Evolutionary conservation across 92 coral and sea anemone genomes (phyloP), one percentile per base, ranked within the genome.

Genomic region (Actinostola sp.): DNA sequence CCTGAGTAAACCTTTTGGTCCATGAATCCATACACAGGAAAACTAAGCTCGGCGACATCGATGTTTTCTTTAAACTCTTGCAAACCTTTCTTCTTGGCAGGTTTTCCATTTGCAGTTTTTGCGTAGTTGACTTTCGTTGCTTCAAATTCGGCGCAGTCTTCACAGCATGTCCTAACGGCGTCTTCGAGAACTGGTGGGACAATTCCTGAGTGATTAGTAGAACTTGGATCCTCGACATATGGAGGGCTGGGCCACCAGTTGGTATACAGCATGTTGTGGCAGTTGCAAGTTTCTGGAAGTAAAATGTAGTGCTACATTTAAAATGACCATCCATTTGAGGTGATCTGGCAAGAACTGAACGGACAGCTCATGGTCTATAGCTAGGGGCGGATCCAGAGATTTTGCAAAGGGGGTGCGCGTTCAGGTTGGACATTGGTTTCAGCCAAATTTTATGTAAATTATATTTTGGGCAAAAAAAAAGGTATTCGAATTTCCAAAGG

Each of bases 221-320:
- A 75, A 11, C 70, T 83, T 0, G 87, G 59, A n/a, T 36, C 60
- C 52, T 82, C 93, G 45, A 87, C 88, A 72, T 93, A 93, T 11
- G 98, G 98, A 0, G 88, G 90, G 41, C 83, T 90, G 19, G 81
- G 64, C 98, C 98, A 93, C 98, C 98, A 93, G 82, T 93, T 93
- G 59, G 98, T 81, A 75, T 60, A 82, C 48, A 93, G 58, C 16
- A 87, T 81, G 25, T 51, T 54, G 63, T 84, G 85, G 71, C 98
- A 93, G 81, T 88, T 93, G 75, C 98, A 93, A 2, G 98, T 93
- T 51, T 93, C 98, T 93, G 74, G 15, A 43, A 21, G 5, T 31
- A 55, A 50, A 58, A 57, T 23, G 8, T 53, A 48, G 29, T 2
- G 24, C 29, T 31, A 17, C 14, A 60, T 54, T 15, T 46, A 16